These are phyloP conservation scores for Drosophila sulfurigaster DNA, from an alignment of 1,140 invertebrate species.

Conservation along the genomic window DNA sequence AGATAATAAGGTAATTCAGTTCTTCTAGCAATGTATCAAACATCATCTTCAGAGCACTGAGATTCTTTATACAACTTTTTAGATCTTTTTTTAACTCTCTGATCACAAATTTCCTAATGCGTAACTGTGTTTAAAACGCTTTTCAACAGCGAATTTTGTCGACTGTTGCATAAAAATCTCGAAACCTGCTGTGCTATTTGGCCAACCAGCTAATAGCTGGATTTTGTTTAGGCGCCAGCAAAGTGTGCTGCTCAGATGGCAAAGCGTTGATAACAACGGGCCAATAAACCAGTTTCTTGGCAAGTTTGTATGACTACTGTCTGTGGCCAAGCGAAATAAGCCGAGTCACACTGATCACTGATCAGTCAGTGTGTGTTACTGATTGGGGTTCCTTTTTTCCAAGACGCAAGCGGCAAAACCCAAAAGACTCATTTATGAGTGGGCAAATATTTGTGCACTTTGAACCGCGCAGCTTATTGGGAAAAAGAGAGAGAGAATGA, in stretches of 20 bases:
- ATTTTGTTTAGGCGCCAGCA: slow-evolving; percentile 46
- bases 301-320: slow-evolving; percentile 35
- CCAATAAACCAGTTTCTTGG: slow-evolving; percentile 46
- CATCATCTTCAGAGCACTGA: too few species aligned
- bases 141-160: not conserved
- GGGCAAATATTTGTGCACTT: slow-evolving; percentile 71
- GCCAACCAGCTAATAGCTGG: slow-evolving; percentile 44
- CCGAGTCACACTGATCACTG: slow-evolving; percentile 14
- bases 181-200: slow-evolving; percentile 70
- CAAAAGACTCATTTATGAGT: slow-evolving; percentile 51
- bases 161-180: slow-evolving; percentile 51
- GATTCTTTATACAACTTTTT: too few species aligned
- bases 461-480: slow-evolving; percentile 35
- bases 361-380: slow-evolving; percentile 23
- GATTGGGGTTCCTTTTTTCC: slow-evolving; percentile 2
- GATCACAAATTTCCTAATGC: slow-evolving; percentile 5
- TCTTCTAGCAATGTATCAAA: too few species aligned
- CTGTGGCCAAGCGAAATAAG: slow-evolving; percentile 24
- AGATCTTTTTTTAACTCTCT: not conserved
- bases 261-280: slow-evolving; percentile 27
- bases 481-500: slow-evolving; percentile 3
- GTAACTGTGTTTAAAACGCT: slow-evolving; percentile 6
- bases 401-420: slow-evolving; percentile 6
- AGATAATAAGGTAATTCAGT: too few species aligned
- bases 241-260: slow-evolving; percentile 15